Base-by-base conservation (phyloP, 2,888 invertebrate species). In the Limenitis camilla region DNA sequence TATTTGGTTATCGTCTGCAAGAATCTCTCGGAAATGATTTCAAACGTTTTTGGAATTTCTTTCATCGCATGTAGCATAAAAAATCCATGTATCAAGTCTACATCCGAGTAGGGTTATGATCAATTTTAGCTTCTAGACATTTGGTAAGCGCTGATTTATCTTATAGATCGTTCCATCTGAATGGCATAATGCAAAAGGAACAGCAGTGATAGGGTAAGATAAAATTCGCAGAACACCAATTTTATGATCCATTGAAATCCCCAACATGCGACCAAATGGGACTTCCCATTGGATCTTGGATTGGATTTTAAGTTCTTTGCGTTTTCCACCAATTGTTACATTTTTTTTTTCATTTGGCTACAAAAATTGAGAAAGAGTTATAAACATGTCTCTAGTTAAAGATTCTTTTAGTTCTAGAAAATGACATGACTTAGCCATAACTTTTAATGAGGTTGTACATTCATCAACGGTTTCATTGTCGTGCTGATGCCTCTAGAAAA, bases 21-120 rank as follows among this genome's bases (percentile, higher is more conserved):
- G 44, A 70, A 58, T 58, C 67, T 65, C 46, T 67, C 65, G 1
- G 67, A 68, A 59, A 55, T 42, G 44, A 4, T 39, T 47, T 65
- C 65, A 52, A 66, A 71, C 10, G 62, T 66, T 62, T 60, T 56
- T 5, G 70, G 67, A 1, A 69, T 35, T 56, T 65, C 57, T 60
- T 59, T 60, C 49, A 67, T 52, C 3, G 58, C 56, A 59, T 68
- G 61, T 29, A 68, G 48, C 19, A 66, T 38, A 52, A 61, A 63
- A 43, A 66, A 68, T 4, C 65, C 68, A 55, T 68, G 65, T 45
- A 66, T 54, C 32, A 66, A 42, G 1, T 51, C 27, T 48, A 52
- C 35, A 55, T 59, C 53, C 28, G 30, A 32, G 11, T 19, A 8
- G 42, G 19, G 32, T 53, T 49, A 19, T 61, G 32, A 5, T 54